These are phyloP conservation scores for Eulemur rubriventer DNA, from an alignment of 2,797 vertebrate species.

Conservation along the genomic window DNA sequence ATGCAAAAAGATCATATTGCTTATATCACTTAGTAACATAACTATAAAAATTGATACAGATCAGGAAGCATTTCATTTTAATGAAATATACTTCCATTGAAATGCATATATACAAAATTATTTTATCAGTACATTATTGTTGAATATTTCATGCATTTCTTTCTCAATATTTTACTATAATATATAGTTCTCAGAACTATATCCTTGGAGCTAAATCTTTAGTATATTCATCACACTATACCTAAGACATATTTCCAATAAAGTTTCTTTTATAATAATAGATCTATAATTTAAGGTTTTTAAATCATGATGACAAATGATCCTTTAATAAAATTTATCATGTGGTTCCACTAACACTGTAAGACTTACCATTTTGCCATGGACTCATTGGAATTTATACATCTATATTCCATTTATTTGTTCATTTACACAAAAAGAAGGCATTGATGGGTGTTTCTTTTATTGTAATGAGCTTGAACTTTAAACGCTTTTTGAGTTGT, in stretches of 20 bases:
- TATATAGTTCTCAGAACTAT: not conserved
- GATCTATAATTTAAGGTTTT: not conserved
- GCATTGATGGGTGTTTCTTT: not conserved
- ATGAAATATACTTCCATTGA: not conserved
- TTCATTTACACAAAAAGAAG: not conserved
- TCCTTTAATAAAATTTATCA: not conserved
- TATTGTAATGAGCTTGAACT: not conserved
- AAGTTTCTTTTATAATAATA: not conserved
- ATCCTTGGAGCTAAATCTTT: not conserved
- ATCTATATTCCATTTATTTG: not conserved
- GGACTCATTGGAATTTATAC: not conserved
- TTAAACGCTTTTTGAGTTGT: not conserved
- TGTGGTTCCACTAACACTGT: not conserved
- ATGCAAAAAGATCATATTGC: not conserved
- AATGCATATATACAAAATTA: not conserved
- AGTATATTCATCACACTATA: not conserved
- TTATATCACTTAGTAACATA: not conserved
- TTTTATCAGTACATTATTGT: not conserved
- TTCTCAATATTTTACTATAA: not conserved
- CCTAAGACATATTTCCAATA: not conserved
- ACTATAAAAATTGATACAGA: not conserved
- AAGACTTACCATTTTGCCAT: not conserved
- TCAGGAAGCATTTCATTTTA: not conserved
- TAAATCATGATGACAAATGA: too few relatives aligned
- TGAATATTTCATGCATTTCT: not conserved